These are phyloP conservation scores for Mormyrops boulengeri DNA, from an alignment of 2,797 vertebrate species.

Conservation along the genomic window DNA sequence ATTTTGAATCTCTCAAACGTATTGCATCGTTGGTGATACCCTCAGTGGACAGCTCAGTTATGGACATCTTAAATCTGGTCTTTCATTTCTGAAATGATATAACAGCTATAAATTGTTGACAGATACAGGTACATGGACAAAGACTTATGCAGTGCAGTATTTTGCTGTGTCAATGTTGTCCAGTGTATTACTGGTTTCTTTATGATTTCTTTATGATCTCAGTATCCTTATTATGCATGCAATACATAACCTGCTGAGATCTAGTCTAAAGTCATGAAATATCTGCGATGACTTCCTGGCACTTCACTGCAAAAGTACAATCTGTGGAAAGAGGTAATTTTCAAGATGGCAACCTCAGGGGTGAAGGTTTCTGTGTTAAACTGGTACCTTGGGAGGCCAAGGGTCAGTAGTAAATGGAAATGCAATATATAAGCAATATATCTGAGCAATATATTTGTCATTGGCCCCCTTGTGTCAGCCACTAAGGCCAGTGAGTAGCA, in stretches of 20 bases:
- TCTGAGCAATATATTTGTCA: constrained; percentile 10
- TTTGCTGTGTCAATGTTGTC: neutral
- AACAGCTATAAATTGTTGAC: neutral
- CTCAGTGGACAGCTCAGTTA: neutral
- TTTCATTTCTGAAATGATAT: neutral
- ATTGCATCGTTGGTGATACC: neutral
- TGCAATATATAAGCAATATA: constrained; percentile 11
- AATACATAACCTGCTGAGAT: neutral
- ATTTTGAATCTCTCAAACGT: neutral
- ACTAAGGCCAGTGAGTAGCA: neutral
- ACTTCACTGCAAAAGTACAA: neutral
- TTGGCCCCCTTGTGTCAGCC: neutral
- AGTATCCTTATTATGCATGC: neutral
- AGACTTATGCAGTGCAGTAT: neutral
- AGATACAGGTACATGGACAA: neutral
- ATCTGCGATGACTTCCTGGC: neutral
- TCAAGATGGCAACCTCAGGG: neutral
- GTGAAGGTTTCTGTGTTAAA: constrained; percentile 9
- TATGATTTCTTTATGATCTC: no score
- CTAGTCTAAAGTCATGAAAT: neutral
- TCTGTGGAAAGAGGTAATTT: neutral
- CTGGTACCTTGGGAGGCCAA: constrained; percentile 4
- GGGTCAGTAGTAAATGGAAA: constrained; percentile 10
- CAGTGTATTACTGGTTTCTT: neutral
- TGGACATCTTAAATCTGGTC: neutral